Conservation (phyloP, 2,888 invertebrate genomes). For the Tanypteryx hageni region DNA sequence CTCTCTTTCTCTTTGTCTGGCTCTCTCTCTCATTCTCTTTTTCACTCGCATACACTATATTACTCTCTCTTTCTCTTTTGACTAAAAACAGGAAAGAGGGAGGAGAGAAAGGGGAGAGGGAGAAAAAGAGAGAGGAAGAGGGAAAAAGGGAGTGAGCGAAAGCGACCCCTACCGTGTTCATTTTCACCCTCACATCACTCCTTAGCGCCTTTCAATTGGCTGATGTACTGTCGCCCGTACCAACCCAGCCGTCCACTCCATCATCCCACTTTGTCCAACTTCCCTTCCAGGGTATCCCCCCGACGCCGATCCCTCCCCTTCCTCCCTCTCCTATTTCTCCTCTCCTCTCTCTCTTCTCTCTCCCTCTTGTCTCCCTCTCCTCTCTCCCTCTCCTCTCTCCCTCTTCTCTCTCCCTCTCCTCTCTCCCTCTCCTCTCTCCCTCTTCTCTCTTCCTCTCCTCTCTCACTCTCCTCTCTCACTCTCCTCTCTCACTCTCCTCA, state of each 20-base stretch:
- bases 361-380: not conserved
- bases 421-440: not conserved
- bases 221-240: constrained; percentile 3
- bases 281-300: not conserved
- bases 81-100: not conserved
- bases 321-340: not conserved
- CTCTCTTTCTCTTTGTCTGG: not conserved
- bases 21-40: not conserved
- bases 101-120: not conserved
- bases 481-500: not conserved
- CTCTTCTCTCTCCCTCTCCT: not conserved
- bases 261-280: constrained; percentile 40
- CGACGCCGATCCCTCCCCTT: not conserved
- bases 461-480: not conserved
- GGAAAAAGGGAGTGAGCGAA: not conserved
- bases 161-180: constrained; percentile 36
- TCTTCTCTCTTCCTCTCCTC: not conserved
- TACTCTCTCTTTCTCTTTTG: not conserved
- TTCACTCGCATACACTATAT: not conserved
- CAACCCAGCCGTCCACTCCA: constrained; percentile 45
- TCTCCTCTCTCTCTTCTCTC: not conserved
- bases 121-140: not conserved
- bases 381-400: not conserved
- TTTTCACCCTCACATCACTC: constrained; percentile 45
- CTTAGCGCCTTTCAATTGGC: constrained; percentile 58